Base-by-base conservation (phyloP, 2,797 vertebrate genomes). In the Girardinus metallicus region DNA sequence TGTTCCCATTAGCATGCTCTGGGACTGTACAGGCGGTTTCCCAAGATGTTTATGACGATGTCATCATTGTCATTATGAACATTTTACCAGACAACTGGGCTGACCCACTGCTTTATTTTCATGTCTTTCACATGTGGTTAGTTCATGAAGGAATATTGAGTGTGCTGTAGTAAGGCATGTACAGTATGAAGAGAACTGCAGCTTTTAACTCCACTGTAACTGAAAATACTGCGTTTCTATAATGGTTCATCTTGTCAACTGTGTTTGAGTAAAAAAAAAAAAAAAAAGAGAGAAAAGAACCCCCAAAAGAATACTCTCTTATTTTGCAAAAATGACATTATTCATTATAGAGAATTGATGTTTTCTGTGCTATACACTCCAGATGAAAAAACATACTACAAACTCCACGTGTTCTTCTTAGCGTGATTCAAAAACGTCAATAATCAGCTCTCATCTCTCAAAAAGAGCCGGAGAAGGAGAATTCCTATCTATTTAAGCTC, bases 1-100 rank as follows among this genome's bases (percentile, higher is more conserved):
- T 92, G 92, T 90, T 94, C 92, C 92, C 93, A 95, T 92, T 89
- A 90, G 92, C 94, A 95, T 96, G 94, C 95, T 94, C 83, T 91
- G 92, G 93, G 93, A 93, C 94, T 94, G 93, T 94, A 95, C 94
- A 94, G 82, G 92, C 89, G 88, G 86, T 87, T 92, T 87, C 90
- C 85, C 86, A 87, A 88, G 88, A 92, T 70, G 88, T 88, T 78
- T 83, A 64, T 74, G 36, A 88, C 78, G 81, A 74, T 73, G 36
- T 79, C 80, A 74, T 87, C 73, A 78, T 89, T 75, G 87, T 82
- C 23, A 85, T 83, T 85, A 91, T 92, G 90, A 89, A 90, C 89
- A 85, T 57, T 53, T 79, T 68, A 86, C 62, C 64, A 86, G 81
- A 78, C 82, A 82, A 77, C 77, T 77, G 83, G 85, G 83, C 85